A percentile compares a stretch with the other conserved stretches of the same genome.
phyloP scores from a whole-genome alignment of 2,113 vertebrate species.

The Melanerpes formicivorus region DNA sequence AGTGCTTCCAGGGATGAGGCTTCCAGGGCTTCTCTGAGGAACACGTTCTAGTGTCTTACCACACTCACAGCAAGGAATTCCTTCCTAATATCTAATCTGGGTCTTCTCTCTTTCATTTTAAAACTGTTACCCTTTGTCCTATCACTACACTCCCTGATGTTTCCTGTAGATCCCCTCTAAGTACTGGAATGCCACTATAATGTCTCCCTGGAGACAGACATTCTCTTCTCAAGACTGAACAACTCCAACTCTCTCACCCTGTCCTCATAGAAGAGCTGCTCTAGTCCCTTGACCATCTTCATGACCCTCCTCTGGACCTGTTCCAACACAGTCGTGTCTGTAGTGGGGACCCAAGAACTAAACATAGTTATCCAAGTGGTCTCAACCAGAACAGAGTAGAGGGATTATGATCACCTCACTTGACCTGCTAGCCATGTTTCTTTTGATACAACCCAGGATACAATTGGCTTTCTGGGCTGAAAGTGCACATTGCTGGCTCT shows the following conservation, averaged over 20 bases:
- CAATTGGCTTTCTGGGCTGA: not conserved
- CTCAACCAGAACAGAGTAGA: not conserved
- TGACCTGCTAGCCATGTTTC: not conserved
- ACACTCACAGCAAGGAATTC: not conserved
- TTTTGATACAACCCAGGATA: not conserved
- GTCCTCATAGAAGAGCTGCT: not conserved
- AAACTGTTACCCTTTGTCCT: not conserved
- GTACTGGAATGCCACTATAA: not conserved
- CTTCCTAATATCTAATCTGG: not conserved
- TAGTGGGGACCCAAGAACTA: not conserved
- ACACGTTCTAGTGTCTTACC: too few relatives aligned
- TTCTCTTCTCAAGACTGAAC: not conserved
- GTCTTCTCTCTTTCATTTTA: not conserved
- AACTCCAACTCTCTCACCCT: not conserved
- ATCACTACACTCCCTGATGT: not conserved
- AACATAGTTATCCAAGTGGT: not conserved
- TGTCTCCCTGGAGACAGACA: not conserved
- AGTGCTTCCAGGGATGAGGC: too few relatives aligned
- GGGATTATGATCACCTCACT: too few relatives aligned
- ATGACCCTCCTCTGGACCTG: not conserved
- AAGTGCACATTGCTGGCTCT: not conserved
- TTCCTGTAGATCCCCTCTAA: not conserved
- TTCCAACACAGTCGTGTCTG: not conserved
- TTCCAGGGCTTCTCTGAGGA: not conserved
- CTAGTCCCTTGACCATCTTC: not conserved